These are phyloP conservation scores for Momotus momota DNA, from an alignment of 2,797 vertebrate species.

Conservation along the genomic window DNA sequence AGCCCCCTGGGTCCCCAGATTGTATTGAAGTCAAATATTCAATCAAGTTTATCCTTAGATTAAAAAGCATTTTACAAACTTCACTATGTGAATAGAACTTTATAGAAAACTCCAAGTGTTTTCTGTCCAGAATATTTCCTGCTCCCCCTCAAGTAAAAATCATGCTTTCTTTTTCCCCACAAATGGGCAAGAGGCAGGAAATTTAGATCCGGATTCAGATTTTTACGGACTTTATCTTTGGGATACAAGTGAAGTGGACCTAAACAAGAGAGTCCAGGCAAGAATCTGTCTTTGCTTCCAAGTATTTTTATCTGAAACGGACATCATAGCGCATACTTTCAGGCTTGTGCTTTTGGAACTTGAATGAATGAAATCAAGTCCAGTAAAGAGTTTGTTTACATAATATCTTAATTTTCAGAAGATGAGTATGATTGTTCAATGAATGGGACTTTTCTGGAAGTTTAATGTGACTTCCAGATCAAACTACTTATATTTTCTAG, in stretches of 20 bases:
- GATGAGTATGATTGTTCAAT: neutral
- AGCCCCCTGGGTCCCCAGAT: neutral
- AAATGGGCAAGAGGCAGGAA: neutral
- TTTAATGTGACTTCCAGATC: neutral
- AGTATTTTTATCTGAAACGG: neutral
- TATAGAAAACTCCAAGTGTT: neutral
- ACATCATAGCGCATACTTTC: neutral
- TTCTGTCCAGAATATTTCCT: neutral
- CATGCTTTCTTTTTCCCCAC: neutral
- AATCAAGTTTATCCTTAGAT: neutral
- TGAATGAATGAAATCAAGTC: neutral
- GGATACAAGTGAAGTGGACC: neutral
- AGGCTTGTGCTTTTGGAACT: neutral
- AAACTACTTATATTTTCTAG: neutral
- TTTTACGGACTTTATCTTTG: neutral
- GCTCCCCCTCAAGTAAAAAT: neutral
- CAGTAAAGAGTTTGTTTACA: neutral
- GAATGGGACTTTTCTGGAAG: neutral
- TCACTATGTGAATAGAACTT: neutral
- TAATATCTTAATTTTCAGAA: neutral
- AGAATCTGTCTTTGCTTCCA: neutral
- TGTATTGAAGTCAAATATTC: neutral
- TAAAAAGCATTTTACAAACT: neutral
- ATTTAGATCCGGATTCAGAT: neutral
- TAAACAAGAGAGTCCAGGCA: neutral